Conservation (phyloP, 2,888 invertebrate genomes). For the Pimpla rufipes region DNA sequence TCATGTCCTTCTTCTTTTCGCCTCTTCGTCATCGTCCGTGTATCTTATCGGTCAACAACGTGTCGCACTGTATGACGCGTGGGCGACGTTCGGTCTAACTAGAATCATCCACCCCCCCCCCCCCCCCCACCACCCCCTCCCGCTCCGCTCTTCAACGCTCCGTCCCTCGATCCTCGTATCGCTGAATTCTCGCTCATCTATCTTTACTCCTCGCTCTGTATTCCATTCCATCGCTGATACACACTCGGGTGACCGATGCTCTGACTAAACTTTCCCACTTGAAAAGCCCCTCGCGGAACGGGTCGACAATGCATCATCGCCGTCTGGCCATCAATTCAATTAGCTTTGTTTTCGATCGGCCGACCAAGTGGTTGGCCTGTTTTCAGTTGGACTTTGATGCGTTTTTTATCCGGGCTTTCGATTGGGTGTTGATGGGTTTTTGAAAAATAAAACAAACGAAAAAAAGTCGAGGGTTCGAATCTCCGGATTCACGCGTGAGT, state of each 20-base stretch:
- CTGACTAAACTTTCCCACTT: slow-evolving; percentile 9
- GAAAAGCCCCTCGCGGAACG: slow-evolving; percentile 15
- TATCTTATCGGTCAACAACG: slow-evolving; percentile 70
- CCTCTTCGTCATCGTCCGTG: slow-evolving; percentile 40
- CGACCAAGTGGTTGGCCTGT: background rate
- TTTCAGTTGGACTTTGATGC: background rate
- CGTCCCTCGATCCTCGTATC: background rate
- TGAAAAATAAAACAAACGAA: background rate
- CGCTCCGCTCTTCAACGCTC: no score
- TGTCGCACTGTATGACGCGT: slow-evolving; percentile 61
- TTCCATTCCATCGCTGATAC: slow-evolving; percentile 4
- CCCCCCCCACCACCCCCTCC: slow-evolving; percentile 34
- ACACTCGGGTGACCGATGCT: background rate
- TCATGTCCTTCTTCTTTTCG: slow-evolving; percentile 4
- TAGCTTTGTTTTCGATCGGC: background rate
- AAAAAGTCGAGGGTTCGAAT: no score
- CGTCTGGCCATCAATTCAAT: background rate
- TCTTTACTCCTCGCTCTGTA: slow-evolving; percentile 4
- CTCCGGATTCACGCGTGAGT: no score
- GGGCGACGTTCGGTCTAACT: slow-evolving; percentile 71
- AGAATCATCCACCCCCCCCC: slow-evolving; percentile 58
- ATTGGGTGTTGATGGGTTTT: no score
- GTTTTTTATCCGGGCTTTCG: no score
- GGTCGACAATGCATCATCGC: slow-evolving; percentile 7
- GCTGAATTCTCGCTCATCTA: slow-evolving; percentile 15